These are phyloP conservation scores for Sesia bembeciformis DNA, from an alignment of 2,888 invertebrate species.

Conservation along the genomic window DNA sequence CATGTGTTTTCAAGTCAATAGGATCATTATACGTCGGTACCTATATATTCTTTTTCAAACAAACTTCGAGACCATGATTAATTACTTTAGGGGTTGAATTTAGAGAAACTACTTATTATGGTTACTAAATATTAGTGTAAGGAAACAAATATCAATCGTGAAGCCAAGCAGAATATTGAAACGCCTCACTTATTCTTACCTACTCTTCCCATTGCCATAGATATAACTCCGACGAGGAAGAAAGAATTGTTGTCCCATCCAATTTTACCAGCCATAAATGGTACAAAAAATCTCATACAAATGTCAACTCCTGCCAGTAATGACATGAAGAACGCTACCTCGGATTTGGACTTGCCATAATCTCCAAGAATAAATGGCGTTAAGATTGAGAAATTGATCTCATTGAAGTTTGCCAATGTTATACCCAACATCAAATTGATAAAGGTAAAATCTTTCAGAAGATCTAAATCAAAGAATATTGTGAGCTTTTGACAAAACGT, in stretches of 20 bases:
- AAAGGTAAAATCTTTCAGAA: slow-evolving; percentile 79
- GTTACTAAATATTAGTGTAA: no score
- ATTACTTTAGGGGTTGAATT: no score
- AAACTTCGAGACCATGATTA: no score
- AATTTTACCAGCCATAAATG: slow-evolving; percentile 80
- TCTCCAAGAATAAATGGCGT: slow-evolving; percentile 83
- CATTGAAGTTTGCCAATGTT: slow-evolving; percentile 81
- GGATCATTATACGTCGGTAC: no score
- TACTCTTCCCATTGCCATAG: slow-evolving; percentile 79
- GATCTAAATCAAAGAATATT: slow-evolving; percentile 80
- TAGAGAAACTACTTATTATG: no score
- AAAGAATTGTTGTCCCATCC: slow-evolving; percentile 82
- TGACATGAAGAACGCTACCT: slow-evolving; percentile 82
- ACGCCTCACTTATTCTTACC: slow-evolving; percentile 42
- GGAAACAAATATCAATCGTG: no score
- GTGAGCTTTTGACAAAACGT: slow-evolving; percentile 72
- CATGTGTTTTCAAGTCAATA: no score
- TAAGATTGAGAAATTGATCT: slow-evolving; percentile 81
- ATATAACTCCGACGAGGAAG: slow-evolving; percentile 79
- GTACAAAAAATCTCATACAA: slow-evolving; percentile 77
- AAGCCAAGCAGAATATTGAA: no score
- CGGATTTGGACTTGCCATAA: slow-evolving; percentile 72
- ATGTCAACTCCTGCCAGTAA: slow-evolving; percentile 79
- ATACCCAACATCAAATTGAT: slow-evolving; percentile 82
- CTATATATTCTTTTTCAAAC: no score